Evolutionary conservation across 1,140 invertebrate species (phyloP), one percentile per base, ranked within the genome.

Genomic region (Cyphomyrmex costatus): DNA sequence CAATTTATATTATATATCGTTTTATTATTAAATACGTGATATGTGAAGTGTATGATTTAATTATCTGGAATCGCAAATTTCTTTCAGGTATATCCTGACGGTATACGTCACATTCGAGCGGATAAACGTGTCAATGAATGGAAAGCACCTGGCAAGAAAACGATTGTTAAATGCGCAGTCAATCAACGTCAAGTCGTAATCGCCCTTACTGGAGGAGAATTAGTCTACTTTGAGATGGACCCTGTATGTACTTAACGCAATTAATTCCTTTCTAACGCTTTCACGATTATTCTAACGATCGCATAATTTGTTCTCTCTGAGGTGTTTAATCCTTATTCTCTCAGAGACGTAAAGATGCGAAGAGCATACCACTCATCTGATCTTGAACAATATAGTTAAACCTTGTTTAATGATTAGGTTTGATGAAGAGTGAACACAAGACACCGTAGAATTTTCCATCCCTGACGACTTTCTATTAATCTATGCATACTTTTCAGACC

Each of bases 141-240:
- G 99, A 99, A 99, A 93, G 98, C 98, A 0, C 99, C 99, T 0
- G 98, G 98, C 6, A 99, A 99, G 94, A 99, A 99, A 92, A 98
- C 97, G 0, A 99, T 99, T 86, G 97, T 99, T 0, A 99, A 99
- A 94, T 99, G 99, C 96, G 99, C 99, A 1, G 98, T 99, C 0
- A 99, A 99, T 95, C 98, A 99, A 93, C 96, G 99, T 83, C 99
- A 99, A 96, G 98, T 99, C 30, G 99, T 99, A 0, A 99, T 99
- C 88, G 99, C 99, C 0, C 95, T 99, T 6, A 98, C 98, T 51
- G 99, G 99, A 0, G 99, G 99, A 66, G 99, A 99, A 96, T 95
- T 99, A 27, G 99, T 99, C 21, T 99, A 99, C 95, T 99, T 99
- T 95, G 99, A 99, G 96, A 99, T 99, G 99, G 99, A 99, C 95